phyloP scores from a whole-genome alignment of 2,797 vertebrate species.

The Acrocephalus scirpaceus region DNA sequence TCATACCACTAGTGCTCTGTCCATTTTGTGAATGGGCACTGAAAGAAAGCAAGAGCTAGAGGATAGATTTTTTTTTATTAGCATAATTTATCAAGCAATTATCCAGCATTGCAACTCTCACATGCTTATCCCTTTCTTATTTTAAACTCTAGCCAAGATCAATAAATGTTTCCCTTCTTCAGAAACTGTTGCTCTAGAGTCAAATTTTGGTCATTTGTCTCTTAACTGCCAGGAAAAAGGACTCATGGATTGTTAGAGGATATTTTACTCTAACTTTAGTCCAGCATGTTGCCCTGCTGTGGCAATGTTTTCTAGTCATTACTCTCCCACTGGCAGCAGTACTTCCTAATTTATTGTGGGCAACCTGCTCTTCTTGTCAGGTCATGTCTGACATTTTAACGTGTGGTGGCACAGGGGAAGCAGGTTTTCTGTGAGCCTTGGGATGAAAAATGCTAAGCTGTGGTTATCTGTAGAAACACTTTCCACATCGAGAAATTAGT shows the following conservation, averaged over 20 bases:
- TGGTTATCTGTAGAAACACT: neutral
- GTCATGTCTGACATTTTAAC: neutral
- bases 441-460: neutral
- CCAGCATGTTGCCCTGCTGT: neutral
- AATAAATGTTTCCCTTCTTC: neutral
- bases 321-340: neutral
- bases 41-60: neutral
- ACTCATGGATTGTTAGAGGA: neutral
- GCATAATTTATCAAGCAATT: neutral
- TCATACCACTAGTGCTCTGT: neutral
- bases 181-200: neutral
- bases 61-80: neutral
- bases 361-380: neutral
- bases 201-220: neutral
- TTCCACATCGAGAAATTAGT: neutral
- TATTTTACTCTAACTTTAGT: neutral
- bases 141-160: neutral
- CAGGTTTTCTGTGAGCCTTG: neutral
- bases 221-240: neutral
- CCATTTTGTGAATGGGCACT: neutral
- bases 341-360: neutral
- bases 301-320: neutral
- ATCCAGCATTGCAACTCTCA: neutral
- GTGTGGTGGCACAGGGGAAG: neutral
- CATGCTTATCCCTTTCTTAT: neutral